Conservation (phyloP, 2,888 invertebrate genomes). For the Cyrtodaria siliqua region DNA sequence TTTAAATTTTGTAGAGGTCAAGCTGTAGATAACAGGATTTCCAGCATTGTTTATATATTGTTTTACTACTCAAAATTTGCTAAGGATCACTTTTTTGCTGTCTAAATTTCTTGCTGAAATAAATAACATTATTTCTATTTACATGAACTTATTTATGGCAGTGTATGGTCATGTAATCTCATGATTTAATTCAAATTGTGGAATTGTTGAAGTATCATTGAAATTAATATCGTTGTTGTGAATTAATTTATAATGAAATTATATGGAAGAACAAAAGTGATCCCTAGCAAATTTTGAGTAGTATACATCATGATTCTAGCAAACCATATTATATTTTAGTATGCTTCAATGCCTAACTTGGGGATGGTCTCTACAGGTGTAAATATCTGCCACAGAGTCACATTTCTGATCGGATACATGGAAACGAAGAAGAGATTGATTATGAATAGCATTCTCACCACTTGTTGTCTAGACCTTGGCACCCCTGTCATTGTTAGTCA, state of each 20-base stretch:
- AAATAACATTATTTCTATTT: no score
- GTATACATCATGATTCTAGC: conserved; percentile 93
- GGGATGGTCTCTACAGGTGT: conserved; percentile 90
- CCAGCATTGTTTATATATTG: conserved; percentile 96
- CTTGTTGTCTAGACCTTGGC: conserved; percentile 69
- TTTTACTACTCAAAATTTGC: no score
- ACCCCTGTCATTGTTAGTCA: conserved; percentile 32
- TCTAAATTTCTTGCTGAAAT: no score
- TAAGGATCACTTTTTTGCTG: no score
- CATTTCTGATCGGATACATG: conserved; percentile 94
- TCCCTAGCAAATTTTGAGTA: no score
- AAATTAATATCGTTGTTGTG: no score
- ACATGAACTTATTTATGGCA: no score
- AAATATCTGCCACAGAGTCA: conserved; percentile 95
- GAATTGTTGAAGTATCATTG: no score
- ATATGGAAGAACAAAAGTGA: no score
- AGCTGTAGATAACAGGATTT: conserved; percentile 96
- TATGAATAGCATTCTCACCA: conserved; percentile 77
- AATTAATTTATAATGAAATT: no score
- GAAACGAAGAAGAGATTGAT: conserved; percentile 94
- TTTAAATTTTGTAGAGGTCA: conserved; percentile 96
- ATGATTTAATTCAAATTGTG: no score
- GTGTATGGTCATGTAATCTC: no score
- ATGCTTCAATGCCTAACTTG: conserved; percentile 92
- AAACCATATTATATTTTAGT: conserved; percentile 94